These are phyloP conservation scores for Torymus tubicola DNA, from an alignment of 2,888 invertebrate species.

Conservation along the genomic window DNA sequence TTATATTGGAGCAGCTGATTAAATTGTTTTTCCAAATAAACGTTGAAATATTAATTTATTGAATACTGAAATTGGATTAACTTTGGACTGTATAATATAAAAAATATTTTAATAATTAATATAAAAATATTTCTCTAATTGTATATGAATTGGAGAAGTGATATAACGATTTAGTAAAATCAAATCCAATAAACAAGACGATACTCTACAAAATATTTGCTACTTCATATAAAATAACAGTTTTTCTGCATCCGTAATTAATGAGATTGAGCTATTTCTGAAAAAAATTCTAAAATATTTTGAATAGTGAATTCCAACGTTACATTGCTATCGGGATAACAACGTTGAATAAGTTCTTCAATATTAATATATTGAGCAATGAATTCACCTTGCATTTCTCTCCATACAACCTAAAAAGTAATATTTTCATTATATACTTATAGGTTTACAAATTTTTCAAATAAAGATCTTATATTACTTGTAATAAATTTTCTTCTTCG, in stretches of 20 bases:
- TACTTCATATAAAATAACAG: slow-evolving; percentile 3
- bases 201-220: slow-evolving; percentile 21
- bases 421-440: slow-evolving; percentile 2
- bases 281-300: slow-evolving; percentile 97
- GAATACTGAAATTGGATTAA: too few species aligned
- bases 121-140: too few species aligned
- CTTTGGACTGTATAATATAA: too few species aligned
- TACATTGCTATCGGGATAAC: slow-evolving; percentile 97
- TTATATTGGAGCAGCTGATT: too few species aligned
- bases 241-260: slow-evolving; percentile 72
- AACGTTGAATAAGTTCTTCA: slow-evolving; percentile 94
- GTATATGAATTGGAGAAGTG: too few species aligned
- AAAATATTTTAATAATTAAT: too few species aligned
- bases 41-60: too few species aligned
- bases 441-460: slow-evolving; percentile 17
- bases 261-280: slow-evolving; percentile 97
- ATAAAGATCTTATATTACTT: slow-evolving; percentile 74
- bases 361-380: slow-evolving; percentile 96
- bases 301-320: slow-evolving; percentile 95
- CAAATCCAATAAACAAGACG: too few species aligned
- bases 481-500: slow-evolving; percentile 94
- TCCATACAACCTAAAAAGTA: slow-evolving; percentile 92
- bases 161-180: too few species aligned
- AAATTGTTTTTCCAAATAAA: too few species aligned
- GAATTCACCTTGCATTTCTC: slow-evolving; percentile 99